Evolutionary conservation across 1,140 invertebrate species (phyloP).

Genomic region (Pogonognathellus flavescens): DNA sequence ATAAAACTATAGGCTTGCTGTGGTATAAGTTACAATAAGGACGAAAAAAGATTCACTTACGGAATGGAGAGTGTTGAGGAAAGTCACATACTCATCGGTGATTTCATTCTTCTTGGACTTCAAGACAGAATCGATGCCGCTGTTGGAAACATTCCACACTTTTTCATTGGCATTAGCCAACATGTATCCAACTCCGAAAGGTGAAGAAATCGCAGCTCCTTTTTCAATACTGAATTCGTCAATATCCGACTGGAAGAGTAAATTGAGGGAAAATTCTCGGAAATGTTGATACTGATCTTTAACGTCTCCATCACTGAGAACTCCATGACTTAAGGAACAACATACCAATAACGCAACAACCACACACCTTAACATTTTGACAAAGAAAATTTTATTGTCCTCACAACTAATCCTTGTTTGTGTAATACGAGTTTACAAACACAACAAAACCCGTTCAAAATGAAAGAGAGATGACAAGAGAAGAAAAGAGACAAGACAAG

Average conservation of each 20-base stretch:
- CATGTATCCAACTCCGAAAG: slow-evolving; percentile 60
- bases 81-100: slow-evolving; percentile 21
- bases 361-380: neutral
- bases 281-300: slow-evolving; percentile 32
- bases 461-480: too few relatives aligned
- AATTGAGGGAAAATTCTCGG: slow-evolving; percentile 51
- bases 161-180: slow-evolving; percentile 56
- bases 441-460: too few relatives aligned
- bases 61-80: slow-evolving; percentile 19
- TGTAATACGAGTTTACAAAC: too few relatives aligned
- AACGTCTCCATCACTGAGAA: slow-evolving; percentile 1
- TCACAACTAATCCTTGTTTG: too few relatives aligned
- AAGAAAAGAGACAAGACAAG: too few relatives aligned
- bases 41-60: neutral
- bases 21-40: neutral
- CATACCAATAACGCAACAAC: slow-evolving; percentile 1
- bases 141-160: slow-evolving; percentile 56
- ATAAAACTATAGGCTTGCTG: too few relatives aligned
- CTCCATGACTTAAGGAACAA: slow-evolving; percentile 27
- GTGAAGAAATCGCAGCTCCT: slow-evolving; percentile 54
- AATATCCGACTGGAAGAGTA: slow-evolving; percentile 58
- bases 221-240: slow-evolving; percentile 60
- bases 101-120: slow-evolving; percentile 7
- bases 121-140: slow-evolving; percentile 45
- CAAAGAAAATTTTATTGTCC: neutral